Evolutionary conservation across 1,140 invertebrate genomes (phyloP).

Genomic region (Drosophila nigrodunni): DNA sequence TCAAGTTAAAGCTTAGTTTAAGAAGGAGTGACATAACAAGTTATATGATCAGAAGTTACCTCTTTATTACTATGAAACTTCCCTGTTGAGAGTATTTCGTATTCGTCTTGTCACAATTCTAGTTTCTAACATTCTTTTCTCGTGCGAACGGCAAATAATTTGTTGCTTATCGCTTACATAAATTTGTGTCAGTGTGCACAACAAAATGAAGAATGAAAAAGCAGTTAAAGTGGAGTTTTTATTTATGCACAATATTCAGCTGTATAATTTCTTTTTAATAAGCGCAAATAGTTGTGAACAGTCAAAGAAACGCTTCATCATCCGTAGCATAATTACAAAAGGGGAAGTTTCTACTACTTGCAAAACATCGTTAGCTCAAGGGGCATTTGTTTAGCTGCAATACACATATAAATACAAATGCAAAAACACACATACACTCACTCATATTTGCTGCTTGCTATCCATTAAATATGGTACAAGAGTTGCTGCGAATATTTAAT

Average conservation of each 20-base stretch:
- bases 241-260: constrained; percentile 39
- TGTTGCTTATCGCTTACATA: constrained; percentile 68
- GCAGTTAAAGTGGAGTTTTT: not conserved
- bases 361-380: constrained; percentile 41
- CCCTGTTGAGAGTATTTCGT: constrained; percentile 13
- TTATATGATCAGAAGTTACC: too few species aligned
- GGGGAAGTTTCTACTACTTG: not conserved
- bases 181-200: constrained; percentile 53
- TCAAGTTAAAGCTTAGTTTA: too few species aligned
- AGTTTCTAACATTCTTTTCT: constrained; percentile 3
- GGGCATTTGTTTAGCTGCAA: constrained; percentile 38
- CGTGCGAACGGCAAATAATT: constrained; percentile 42
- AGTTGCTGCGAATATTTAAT: constrained; percentile 67
- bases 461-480: constrained; percentile 67
- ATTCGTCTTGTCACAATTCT: not conserved
- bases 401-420: not conserved
- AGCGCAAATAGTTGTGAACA: constrained; percentile 62
- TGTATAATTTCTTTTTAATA: constrained; percentile 77
- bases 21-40: too few species aligned
- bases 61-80: too few species aligned
- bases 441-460: constrained; percentile 37
- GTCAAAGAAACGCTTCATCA: constrained; percentile 66
- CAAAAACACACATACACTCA: too few species aligned
- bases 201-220: not conserved
- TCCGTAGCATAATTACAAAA: constrained; percentile 33